A percentile compares a stretch with the other conserved stretches of the same genome.
Conservation (phyloP, 30 jellyfish, hydroid and myxozoan genomes). For the Aurelia sp. region DNA sequence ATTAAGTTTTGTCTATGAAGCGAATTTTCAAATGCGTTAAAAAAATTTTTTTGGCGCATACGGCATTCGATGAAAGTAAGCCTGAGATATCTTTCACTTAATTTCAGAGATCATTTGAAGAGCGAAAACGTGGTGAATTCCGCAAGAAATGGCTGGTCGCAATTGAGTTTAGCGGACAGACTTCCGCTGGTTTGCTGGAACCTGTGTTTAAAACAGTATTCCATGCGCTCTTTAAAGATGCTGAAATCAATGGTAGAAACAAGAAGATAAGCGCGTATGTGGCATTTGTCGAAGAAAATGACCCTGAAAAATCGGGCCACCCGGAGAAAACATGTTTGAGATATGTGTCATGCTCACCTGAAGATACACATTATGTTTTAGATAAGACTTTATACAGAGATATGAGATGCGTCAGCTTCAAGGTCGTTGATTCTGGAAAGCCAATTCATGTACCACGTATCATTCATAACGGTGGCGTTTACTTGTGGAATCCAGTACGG, state of each 20-base stretch:
- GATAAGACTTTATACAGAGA: constrained; percentile 84
- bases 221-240: constrained; percentile 76
- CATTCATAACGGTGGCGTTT: constrained; percentile 93
- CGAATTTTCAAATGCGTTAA: too few species aligned
- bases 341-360: constrained; percentile 89
- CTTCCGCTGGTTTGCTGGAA: constrained; percentile 87
- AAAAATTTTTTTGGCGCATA: too few species aligned
- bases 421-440: constrained; percentile 89
- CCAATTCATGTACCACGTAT: constrained; percentile 97
- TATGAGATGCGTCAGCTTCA: constrained; percentile 84
- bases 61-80: too few species aligned
- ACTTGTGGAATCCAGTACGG: constrained; percentile 87
- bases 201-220: constrained; percentile 83
- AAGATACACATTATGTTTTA: constrained; percentile 58
- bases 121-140: constrained; percentile 90
- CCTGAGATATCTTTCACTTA: too few species aligned
- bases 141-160: constrained; percentile 77
- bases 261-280: constrained; percentile 81
- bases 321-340: constrained; percentile 70
- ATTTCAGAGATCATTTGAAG: constrained; percentile 90
- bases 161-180: constrained; percentile 73
- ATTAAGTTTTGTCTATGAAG: too few species aligned
- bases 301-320: constrained; percentile 31
- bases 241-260: constrained; percentile 84
- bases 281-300: constrained; percentile 85